phyloP scores from a whole-genome alignment of 92 coral and sea anemone species.

The Epizoanthus illoricatus region DNA sequence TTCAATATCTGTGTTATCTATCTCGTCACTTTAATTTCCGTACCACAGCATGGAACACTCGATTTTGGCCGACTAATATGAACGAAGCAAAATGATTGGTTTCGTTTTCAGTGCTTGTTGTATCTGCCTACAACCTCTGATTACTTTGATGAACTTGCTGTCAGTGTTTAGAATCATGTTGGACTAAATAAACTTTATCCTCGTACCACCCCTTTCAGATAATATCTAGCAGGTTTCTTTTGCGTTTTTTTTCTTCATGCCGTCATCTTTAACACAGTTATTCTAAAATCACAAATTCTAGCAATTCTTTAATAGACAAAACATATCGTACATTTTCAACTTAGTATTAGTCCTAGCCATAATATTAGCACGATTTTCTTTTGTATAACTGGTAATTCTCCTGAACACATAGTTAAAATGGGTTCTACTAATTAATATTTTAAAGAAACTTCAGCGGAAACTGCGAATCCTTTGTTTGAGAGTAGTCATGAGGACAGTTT shows the following conservation, averaged over 20 bases:
- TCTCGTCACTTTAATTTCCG: conserved; percentile 32
- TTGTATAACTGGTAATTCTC: not conserved
- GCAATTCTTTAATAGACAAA: conserved; percentile 2
- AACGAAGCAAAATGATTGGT: conserved; percentile 11
- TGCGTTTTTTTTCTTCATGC: not conserved
- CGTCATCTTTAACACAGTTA: not conserved
- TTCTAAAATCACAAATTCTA: conserved; percentile 3
- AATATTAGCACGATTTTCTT: conserved; percentile 13
- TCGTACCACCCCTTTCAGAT: not conserved
- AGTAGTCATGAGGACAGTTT: not conserved
- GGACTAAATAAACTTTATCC: not conserved
- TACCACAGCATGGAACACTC: conserved; percentile 25
- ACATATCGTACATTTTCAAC: conserved; percentile 2
- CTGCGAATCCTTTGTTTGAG: not conserved
- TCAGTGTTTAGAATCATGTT: not conserved
- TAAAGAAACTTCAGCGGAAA: conserved; percentile 1
- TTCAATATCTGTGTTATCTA: conserved; percentile 30
- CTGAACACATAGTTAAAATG: not conserved
- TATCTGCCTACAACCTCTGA: conserved; percentile 15
- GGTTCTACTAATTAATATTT: conserved; percentile 25
- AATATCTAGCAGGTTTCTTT: not conserved
- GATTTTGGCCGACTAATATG: conserved; percentile 3
- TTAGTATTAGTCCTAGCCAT: conserved; percentile 13
- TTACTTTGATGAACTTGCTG: conserved; percentile 14
- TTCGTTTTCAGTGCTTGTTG: not conserved